Evolutionary conservation across 2,797 vertebrate genomes (phyloP).

Genomic region (Coracias cyanogaster): DNA sequence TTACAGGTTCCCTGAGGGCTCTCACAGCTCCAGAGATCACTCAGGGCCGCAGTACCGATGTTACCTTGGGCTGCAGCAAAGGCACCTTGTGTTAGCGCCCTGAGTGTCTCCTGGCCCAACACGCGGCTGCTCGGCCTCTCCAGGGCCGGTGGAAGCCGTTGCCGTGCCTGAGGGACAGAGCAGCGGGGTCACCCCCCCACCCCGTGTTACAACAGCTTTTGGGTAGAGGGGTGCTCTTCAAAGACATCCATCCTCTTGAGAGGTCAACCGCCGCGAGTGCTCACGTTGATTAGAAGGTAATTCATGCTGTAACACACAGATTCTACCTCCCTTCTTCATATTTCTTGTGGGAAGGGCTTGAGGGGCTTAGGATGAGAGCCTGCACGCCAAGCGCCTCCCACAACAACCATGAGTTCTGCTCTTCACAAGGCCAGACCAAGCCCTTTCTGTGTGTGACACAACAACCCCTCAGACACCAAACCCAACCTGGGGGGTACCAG

Average conservation of each 20-base stretch:
- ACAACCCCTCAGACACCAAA: background rate
- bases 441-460: accelerated
- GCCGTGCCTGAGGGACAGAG: accelerated
- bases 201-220: accelerated
- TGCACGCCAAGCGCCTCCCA: accelerated
- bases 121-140: accelerated
- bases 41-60: accelerated
- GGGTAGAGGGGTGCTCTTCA: accelerated
- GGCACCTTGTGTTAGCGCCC: background rate
- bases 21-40: background rate
- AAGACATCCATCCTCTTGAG: background rate
- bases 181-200: background rate
- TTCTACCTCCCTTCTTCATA: accelerated
- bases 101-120: accelerated
- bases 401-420: background rate
- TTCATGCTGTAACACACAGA: accelerated
- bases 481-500: accelerated
- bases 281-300: no score
- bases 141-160: background rate
- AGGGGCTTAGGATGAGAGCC: background rate
- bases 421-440: accelerated
- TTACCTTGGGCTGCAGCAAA: background rate
- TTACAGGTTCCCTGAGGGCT: background rate
- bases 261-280: accelerated
- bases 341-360: background rate